phyloP scores from a whole-genome alignment of 2,888 invertebrate genomes.

The Operophtera brumata region DNA sequence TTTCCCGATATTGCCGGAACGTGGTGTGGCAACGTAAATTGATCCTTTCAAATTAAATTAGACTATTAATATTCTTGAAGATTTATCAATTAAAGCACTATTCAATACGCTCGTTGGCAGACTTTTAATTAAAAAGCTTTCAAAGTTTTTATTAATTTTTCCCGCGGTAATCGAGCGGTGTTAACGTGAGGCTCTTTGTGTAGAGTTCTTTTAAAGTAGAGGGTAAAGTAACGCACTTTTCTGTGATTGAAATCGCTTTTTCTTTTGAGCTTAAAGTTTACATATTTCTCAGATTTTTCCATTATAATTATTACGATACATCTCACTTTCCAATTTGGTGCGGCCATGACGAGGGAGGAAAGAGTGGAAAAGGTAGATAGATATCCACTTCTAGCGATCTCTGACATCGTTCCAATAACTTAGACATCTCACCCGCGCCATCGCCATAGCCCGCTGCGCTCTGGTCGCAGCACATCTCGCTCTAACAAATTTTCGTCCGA shows the following conservation, averaged over 20 bases:
- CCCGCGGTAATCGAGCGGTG: constrained; percentile 35
- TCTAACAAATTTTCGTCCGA: constrained; percentile 66
- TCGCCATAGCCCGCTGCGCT: constrained; percentile 25
- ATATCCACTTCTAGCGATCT: constrained; percentile 64
- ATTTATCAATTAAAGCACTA: constrained; percentile 40
- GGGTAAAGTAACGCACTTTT: neutral
- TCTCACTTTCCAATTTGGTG: neutral
- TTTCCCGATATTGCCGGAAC: constrained; percentile 23
- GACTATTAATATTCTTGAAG: constrained; percentile 31
- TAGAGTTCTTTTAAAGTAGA: neutral
- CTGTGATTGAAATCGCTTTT: neutral
- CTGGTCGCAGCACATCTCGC: constrained; percentile 38
- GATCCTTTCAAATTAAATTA: constrained; percentile 33
- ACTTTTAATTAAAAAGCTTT: constrained; percentile 48
- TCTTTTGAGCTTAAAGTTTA: neutral
- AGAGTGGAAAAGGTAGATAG: constrained; percentile 59
- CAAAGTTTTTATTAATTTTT: constrained; percentile 42
- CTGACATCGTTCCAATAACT: constrained; percentile 76
- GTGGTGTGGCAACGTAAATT: constrained; percentile 28
- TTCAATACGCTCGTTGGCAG: constrained; percentile 34
- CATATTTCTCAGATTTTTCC: neutral
- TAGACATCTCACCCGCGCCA: constrained; percentile 56
- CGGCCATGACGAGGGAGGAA: constrained; percentile 33
- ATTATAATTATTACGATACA: neutral
- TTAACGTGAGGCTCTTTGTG: constrained; percentile 10